A percentile compares a stretch with the other conserved stretches of the same genome.
Evolutionary conservation across 2,113 vertebrate species (phyloP).

Genomic region (Alces alces): DNA sequence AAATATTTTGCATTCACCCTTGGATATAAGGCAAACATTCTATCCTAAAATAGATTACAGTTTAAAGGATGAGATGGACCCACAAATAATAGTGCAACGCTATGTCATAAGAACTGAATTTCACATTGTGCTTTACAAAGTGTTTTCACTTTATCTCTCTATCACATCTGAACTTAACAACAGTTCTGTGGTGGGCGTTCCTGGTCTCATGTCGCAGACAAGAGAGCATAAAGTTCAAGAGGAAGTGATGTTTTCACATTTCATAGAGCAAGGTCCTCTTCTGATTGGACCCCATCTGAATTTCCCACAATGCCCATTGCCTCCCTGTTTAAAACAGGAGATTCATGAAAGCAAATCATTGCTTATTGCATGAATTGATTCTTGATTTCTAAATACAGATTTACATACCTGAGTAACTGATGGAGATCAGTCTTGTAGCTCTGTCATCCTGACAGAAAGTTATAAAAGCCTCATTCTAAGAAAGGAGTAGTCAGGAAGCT

Average conservation of each 20-base stretch:
- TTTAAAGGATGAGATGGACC: background rate
- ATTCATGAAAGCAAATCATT: background rate
- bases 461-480: background rate
- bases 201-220: background rate
- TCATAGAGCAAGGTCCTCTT: background rate
- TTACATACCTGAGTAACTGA: background rate
- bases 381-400: background rate
- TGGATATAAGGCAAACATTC: background rate
- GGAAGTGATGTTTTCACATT: background rate
- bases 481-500: background rate
- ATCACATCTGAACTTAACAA: background rate
- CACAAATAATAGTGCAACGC: background rate
- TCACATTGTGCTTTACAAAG: background rate
- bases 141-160: background rate
- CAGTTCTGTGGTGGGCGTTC: rapidly evolving
- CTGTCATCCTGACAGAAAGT: background rate
- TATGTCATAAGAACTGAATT: background rate
- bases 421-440: background rate
- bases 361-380: background rate
- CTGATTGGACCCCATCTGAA: background rate
- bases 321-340: background rate
- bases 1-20: background rate
- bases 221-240: background rate
- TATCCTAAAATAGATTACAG: background rate
- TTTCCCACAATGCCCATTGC: background rate